Percentiles rank a stretch among this genome's conserved stretches.
Evolutionary conservation across 2,113 vertebrate species (phyloP).

Genomic region (Neomonachus schauinslandi): DNA sequence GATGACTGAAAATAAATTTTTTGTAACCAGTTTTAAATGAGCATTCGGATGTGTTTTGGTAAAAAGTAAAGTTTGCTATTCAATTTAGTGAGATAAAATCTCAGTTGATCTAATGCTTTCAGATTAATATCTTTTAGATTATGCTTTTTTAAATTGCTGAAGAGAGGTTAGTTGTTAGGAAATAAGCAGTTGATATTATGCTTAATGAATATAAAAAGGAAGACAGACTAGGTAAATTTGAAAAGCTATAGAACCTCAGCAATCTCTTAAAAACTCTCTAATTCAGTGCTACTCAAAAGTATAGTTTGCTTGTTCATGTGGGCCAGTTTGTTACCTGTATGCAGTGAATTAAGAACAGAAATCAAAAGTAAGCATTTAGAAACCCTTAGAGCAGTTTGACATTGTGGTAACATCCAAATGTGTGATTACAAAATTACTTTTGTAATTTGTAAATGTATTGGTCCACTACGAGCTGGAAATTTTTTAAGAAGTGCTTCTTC

Average conservation of each 20-base stretch:
- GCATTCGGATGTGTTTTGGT: slow-evolving; percentile 50
- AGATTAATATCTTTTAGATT: slow-evolving; percentile 1
- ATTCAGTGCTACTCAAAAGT: background rate
- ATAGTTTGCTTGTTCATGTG: background rate
- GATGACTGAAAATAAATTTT: slow-evolving; percentile 39
- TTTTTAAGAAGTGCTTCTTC: background rate
- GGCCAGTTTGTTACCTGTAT: background rate
- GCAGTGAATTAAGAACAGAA: background rate
- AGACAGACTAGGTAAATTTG: background rate
- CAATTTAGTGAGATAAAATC: background rate
- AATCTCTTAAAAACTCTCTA: background rate
- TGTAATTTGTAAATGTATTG: background rate
- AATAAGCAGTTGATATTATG: slow-evolving; percentile 2
- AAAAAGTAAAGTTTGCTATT: slow-evolving; percentile 45
- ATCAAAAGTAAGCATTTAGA: background rate
- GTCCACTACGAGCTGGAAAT: background rate
- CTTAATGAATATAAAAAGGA: background rate
- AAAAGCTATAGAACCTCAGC: background rate
- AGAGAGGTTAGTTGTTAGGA: background rate
- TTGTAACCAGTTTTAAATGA: slow-evolving; percentile 68
- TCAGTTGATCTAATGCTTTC: slow-evolving; percentile 40
- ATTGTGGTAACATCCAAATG: background rate
- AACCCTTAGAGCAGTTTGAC: background rate
- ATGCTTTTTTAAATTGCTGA: slow-evolving; percentile 6
- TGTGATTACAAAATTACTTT: background rate